These are phyloP conservation scores for Turritopsis rubra DNA, from an alignment of 30 jellyfish, hydroid and myxozoan genomes.

Conservation along the genomic window DNA sequence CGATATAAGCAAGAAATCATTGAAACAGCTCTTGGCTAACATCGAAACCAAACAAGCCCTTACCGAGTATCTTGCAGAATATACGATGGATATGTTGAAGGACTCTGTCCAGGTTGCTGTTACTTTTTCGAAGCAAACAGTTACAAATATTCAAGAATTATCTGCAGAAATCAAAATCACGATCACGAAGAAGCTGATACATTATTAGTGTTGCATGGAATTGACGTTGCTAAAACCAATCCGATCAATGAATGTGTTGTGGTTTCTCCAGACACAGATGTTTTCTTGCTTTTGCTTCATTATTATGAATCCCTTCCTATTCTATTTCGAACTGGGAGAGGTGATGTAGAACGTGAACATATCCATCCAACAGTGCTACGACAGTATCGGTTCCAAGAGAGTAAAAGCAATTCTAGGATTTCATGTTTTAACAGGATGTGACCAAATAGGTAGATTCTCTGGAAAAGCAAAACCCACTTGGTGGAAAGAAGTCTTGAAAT, in stretches of 20 bases:
- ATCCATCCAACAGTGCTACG: neutral
- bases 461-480: constrained; percentile 18
- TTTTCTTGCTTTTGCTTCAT: constrained; percentile 19
- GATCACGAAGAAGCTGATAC: constrained; percentile 38
- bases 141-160: neutral
- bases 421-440: constrained; percentile 22
- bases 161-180: neutral
- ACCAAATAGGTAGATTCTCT: constrained; percentile 17
- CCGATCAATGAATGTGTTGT: constrained; percentile 34
- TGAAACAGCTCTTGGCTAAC: constrained; percentile 8
- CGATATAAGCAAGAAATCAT: neutral
- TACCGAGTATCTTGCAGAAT: constrained; percentile 8
- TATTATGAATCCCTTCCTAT: constrained; percentile 18
- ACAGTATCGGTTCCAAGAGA: neutral
- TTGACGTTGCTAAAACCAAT: constrained; percentile 33
- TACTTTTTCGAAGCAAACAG: constrained; percentile 12
- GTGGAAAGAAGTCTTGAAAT: constrained; percentile 2
- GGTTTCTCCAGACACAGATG: constrained; percentile 42
- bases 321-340: constrained; percentile 13
- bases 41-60: constrained; percentile 15
- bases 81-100: neutral
- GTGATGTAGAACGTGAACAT: constrained; percentile 9
- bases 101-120: constrained; percentile 25
- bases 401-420: constrained; percentile 7
- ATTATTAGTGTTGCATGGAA: constrained; percentile 10